Conservation (phyloP, 2,113 vertebrate genomes). For the Capreolus pygargus region DNA sequence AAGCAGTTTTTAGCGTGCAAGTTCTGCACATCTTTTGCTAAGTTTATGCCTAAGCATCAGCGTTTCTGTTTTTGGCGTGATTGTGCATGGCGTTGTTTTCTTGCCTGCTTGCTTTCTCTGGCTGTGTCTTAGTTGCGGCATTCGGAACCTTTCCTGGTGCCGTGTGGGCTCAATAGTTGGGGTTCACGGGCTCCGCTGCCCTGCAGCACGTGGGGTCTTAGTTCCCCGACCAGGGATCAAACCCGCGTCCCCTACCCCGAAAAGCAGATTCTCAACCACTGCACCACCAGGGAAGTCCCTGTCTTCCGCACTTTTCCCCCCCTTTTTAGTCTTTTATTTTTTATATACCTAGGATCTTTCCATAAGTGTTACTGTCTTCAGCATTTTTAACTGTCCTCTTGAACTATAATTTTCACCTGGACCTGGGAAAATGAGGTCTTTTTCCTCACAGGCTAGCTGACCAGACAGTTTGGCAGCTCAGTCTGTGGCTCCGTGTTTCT, state of each 20-base stretch:
- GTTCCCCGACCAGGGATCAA: not conserved
- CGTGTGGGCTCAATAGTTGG: not conserved
- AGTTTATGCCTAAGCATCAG: not conserved
- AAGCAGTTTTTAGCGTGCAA: not conserved
- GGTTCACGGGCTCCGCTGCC: not conserved
- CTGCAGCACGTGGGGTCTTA: no score
- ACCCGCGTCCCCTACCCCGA: not conserved
- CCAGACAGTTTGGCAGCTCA: not conserved
- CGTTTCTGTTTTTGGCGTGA: not conserved
- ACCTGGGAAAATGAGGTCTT: not conserved
- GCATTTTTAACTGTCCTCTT: not conserved
- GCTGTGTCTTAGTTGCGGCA: not conserved
- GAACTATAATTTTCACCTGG: not conserved
- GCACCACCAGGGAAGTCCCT: not conserved
- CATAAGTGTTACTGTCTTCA: not conserved
- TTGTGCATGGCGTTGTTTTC: not conserved
- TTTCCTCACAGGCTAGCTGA: not conserved
- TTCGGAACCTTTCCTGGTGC: not conserved
- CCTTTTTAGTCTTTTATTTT: not conserved
- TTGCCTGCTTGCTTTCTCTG: not conserved
- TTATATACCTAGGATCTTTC: not conserved
- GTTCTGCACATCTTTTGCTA: not conserved
- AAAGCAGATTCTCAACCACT: not conserved
- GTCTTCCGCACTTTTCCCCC: not conserved
- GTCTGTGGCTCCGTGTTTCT: fast-evolving